A percentile compares a stretch with the other conserved stretches of the same genome.
phyloP scores from a whole-genome alignment of 1,140 invertebrate genomes.

The Drosophila albomicans region DNA sequence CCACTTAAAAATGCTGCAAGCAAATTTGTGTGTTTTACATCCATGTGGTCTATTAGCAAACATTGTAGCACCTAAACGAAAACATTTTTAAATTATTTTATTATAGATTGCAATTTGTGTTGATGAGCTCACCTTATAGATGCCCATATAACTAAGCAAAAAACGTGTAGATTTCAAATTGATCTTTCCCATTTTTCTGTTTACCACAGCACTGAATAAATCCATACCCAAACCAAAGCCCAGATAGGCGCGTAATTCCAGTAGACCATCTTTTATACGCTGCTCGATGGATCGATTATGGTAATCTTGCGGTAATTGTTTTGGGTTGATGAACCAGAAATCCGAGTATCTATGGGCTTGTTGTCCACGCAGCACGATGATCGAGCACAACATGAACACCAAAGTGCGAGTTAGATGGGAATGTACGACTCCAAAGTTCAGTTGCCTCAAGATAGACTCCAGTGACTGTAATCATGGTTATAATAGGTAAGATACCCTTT shows the following conservation, averaged over 20 bases:
- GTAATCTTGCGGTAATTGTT: conserved; percentile 21
- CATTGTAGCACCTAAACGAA: conserved; percentile 41
- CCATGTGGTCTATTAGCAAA: conserved; percentile 10
- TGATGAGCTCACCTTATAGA: conserved; percentile 41
- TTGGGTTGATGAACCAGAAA: conserved; percentile 65
- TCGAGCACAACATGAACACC: conserved; percentile 56
- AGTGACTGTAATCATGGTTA: conserved; percentile 28
- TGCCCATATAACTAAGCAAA: conserved; percentile 43
- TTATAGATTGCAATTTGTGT: too few relatives aligned
- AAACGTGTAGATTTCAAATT: conserved; percentile 49
- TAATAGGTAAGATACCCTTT: too few relatives aligned
- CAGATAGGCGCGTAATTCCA: conserved; percentile 45
- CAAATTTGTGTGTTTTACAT: conserved; percentile 11
- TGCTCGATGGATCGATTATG: conserved; percentile 2
- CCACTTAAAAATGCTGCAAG: conserved; percentile 59
- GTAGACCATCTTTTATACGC: conserved; percentile 13
- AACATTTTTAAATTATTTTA: neutral
- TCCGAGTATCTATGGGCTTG: conserved; percentile 45
- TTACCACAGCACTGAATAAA: conserved; percentile 28
- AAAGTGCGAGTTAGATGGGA: conserved; percentile 47
- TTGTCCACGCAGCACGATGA: conserved; percentile 38
- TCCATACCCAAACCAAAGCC: conserved; percentile 53
- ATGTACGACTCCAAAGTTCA: conserved; percentile 35
- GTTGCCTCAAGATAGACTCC: conserved; percentile 42
- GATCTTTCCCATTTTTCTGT: conserved; percentile 7